Percentiles rank a stretch among this genome's conserved stretches.
These are phyloP conservation scores for Takifugu bimaculatus DNA, from an alignment of 2,113 vertebrate species.

Conservation along the genomic window DNA sequence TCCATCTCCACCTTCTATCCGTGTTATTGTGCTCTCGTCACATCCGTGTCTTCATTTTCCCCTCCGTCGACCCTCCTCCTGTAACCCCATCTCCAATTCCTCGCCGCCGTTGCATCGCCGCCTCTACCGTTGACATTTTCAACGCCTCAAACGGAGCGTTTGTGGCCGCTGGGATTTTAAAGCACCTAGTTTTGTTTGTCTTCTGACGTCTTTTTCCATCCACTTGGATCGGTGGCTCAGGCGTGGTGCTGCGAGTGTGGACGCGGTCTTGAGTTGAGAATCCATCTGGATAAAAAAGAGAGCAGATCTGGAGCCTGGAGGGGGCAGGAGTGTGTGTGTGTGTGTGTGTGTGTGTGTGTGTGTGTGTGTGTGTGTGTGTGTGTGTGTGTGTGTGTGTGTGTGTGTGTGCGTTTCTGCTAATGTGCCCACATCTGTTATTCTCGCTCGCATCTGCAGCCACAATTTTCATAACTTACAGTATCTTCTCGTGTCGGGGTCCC, in stretches of 20 bases:
- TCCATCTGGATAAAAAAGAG: constrained; percentile 53
- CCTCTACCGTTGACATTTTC: constrained; percentile 6
- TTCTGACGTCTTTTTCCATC: constrained; percentile 15
- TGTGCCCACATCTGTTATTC: constrained; percentile 39
- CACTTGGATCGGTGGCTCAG: constrained; percentile 36
- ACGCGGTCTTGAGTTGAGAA: constrained; percentile 45
- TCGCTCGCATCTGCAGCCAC: constrained; percentile 13
- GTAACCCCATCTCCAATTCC: not conserved
- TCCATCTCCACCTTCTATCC: constrained; percentile 13
- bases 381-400: constrained; percentile 16
- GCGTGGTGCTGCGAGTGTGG: constrained; percentile 42
- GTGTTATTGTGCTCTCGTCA: not conserved
- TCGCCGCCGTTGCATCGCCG: not conserved
- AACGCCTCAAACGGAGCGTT: constrained; percentile 18
- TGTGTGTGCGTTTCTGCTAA: not conserved
- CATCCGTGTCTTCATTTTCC: constrained; percentile 5
- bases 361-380: constrained; percentile 22
- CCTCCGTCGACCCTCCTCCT: not conserved
- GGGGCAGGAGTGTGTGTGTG: constrained; percentile 8
- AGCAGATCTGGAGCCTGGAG: constrained; percentile 34
- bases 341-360: constrained; percentile 24
- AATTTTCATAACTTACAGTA: not conserved
- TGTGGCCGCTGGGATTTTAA: constrained; percentile 44
- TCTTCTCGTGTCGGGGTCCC: not conserved
- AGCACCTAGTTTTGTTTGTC: constrained; percentile 42